Evolutionary conservation across 2,113 vertebrate species (phyloP).

Genomic region (Dicaeum eximium): DNA sequence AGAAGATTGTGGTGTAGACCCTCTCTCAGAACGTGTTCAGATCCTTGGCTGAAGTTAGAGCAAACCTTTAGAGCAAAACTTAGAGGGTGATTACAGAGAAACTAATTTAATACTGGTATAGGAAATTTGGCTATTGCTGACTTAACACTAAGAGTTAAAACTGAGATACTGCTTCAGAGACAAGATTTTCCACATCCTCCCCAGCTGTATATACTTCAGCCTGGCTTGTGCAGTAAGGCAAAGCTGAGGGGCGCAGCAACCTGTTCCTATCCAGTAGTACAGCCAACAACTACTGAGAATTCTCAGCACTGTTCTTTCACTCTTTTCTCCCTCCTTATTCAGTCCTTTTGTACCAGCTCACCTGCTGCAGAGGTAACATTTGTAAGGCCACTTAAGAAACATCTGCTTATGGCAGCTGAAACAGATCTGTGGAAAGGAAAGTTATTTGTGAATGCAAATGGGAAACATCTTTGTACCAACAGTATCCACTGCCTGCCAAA

Average conservation of each 20-base stretch:
- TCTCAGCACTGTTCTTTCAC: background rate
- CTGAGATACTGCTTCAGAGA: background rate
- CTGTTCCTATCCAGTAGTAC: background rate
- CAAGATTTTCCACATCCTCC: background rate
- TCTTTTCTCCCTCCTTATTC: background rate
- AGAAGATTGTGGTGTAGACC: background rate
- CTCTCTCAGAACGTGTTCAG: background rate
- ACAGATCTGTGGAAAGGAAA: constrained; percentile 56
- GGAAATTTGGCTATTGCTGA: background rate
- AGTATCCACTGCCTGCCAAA: background rate
- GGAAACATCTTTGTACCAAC: constrained; percentile 21
- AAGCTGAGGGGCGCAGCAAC: background rate
- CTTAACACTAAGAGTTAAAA: background rate
- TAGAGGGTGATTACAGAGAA: background rate
- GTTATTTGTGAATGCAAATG: background rate
- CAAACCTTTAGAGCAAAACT: background rate
- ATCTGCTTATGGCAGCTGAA: constrained; percentile 61
- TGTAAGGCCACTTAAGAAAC: constrained; percentile 68
- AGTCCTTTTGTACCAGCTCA: constrained; percentile 35
- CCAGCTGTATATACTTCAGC: background rate
- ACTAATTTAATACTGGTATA: background rate
- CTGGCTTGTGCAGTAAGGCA: background rate
- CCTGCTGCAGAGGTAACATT: constrained; percentile 71
- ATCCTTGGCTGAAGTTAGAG: background rate
- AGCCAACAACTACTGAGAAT: background rate